Conservation (phyloP, 2,113 vertebrate species). For the Rynchops niger region DNA sequence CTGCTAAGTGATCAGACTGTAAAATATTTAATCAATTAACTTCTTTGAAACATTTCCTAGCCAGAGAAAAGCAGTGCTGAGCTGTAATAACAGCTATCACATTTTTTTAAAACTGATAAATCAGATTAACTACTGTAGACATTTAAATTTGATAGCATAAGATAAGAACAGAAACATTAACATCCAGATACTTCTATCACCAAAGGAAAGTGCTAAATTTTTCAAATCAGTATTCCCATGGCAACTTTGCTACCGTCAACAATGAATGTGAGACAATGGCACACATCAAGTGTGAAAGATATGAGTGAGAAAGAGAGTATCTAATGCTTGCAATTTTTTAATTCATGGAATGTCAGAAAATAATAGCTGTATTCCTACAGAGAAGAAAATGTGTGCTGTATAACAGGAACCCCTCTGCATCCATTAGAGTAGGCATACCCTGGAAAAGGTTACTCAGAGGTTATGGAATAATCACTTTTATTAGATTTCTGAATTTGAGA, state of each 20-base stretch:
- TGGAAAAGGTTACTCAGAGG: neutral
- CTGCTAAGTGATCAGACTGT: neutral
- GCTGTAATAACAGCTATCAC: neutral
- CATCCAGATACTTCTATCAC: neutral
- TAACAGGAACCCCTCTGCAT: neutral
- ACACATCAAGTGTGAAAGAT: neutral
- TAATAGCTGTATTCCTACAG: neutral
- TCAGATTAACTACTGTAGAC: neutral
- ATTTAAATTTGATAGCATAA: neutral
- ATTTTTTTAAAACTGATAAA: neutral
- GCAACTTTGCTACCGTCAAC: neutral
- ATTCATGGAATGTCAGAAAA: neutral
- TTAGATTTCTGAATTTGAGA: neutral
- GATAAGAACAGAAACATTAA: neutral
- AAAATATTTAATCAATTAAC: neutral
- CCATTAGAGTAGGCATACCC: neutral
- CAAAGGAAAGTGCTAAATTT: neutral
- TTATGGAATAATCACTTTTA: neutral
- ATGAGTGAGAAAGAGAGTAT: neutral
- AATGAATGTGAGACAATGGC: neutral
- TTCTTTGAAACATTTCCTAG: neutral
- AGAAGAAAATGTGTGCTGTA: accelerated
- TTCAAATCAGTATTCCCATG: conserved; percentile 8
- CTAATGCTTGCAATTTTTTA: neutral
- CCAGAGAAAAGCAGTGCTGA: neutral